Evolutionary conservation across 2,888 invertebrate species (phyloP).

Genomic region (Cyaniris semiargus): DNA sequence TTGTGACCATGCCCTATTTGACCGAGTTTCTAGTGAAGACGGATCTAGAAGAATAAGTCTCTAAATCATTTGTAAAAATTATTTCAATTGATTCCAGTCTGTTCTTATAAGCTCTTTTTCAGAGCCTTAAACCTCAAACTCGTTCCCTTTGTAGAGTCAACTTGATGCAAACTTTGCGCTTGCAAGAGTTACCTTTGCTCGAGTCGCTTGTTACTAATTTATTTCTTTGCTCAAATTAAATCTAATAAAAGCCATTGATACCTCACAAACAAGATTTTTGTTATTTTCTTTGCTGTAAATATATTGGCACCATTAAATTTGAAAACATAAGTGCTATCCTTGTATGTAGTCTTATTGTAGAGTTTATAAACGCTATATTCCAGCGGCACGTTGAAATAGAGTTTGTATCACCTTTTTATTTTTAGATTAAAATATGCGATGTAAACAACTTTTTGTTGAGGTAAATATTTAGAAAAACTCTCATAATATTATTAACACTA

Average conservation of each 20-base stretch:
- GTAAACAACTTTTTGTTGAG: neutral
- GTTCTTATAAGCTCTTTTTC: too few relatives aligned
- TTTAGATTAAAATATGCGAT: neutral
- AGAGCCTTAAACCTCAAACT: too few relatives aligned
- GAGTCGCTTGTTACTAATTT: too few relatives aligned
- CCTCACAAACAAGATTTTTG: neutral
- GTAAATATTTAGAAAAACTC: neutral
- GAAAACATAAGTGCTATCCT: neutral
- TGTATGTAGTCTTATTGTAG: neutral
- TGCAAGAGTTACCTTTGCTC: too few relatives aligned
- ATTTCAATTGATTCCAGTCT: too few relatives aligned
- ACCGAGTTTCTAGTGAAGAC: neutral
- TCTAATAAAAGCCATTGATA: neutral
- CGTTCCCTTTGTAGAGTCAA: too few relatives aligned
- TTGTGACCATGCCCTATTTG: neutral
- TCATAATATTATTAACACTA: neutral
- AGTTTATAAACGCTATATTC: neutral
- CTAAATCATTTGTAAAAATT: too few relatives aligned
- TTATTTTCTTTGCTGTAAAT: conserved; percentile 4
- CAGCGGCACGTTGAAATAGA: neutral
- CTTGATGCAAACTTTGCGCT: too few relatives aligned
- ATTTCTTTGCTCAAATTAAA: too few relatives aligned
- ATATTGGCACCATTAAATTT: conserved; percentile 1
- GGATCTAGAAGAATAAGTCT: too few relatives aligned
- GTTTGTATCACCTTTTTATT: conserved; percentile 1